These are phyloP conservation scores for Leptinotarsa lineolata DNA, from an alignment of 1,140 invertebrate species.

Conservation along the genomic window DNA sequence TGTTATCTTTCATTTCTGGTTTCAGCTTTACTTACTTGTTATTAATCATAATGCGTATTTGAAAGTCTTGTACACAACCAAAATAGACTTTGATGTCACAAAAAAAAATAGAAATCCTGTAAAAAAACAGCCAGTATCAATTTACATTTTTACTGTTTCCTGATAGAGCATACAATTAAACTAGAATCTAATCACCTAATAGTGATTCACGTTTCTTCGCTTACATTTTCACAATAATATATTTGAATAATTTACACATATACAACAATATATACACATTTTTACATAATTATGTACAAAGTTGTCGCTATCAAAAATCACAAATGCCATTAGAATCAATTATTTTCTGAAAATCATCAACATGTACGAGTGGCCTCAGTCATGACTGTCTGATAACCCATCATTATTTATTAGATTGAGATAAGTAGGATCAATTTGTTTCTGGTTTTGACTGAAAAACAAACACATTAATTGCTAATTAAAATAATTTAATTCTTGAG, in stretches of 20 bases:
- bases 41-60: no score
- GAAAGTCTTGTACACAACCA: no score
- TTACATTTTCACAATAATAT: not conserved
- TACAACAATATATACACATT: not conserved
- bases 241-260: constrained; percentile 3
- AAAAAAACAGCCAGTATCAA: no score
- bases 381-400: constrained; percentile 21
- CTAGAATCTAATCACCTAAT: not conserved
- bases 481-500: constrained; percentile 19
- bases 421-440: constrained; percentile 29
- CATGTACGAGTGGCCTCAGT: constrained; percentile 2
- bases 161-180: not conserved
- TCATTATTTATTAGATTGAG: constrained; percentile 20
- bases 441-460: constrained; percentile 1
- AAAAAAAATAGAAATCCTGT: no score
- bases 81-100: no score
- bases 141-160: no score
- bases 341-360: not conserved
- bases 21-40: no score
- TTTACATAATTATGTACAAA: constrained; percentile 1
- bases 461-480: constrained; percentile 26
- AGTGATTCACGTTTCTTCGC: not conserved
- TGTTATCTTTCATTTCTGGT: no score
- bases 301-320: not conserved
- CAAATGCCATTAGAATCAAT: not conserved